A percentile compares a stretch with the other conserved stretches of the same genome.
Conservation (phyloP, 1,140 invertebrate species). For the Cherax destructor region DNA sequence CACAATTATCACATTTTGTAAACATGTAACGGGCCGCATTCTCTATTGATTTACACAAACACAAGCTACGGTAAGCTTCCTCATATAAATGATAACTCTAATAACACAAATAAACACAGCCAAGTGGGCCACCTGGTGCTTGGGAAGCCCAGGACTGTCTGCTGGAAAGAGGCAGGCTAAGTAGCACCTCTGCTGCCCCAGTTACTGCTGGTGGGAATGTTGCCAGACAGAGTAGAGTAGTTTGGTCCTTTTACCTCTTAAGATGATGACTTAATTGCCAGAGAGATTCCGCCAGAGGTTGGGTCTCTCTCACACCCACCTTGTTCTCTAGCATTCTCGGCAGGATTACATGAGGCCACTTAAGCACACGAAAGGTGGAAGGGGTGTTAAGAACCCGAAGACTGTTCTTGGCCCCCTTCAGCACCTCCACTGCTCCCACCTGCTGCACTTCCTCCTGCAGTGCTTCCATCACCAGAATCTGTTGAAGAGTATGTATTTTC, state of each 20-base stretch:
- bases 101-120: conserved; percentile 3
- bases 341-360: conserved; percentile 4
- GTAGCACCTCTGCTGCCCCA: background rate
- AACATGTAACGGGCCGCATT: background rate
- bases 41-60: background rate
- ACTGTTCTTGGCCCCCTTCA: conserved; percentile 10
- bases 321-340: background rate
- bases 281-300: background rate
- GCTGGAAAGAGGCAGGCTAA: conserved; percentile 3
- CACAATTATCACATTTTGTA: background rate
- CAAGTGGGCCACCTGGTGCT: conserved; percentile 5
- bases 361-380: background rate
- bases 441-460: conserved; percentile 19
- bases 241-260: background rate
- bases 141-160: background rate
- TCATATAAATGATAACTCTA: background rate
- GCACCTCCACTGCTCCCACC: conserved; percentile 23
- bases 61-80: background rate
- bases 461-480: conserved; percentile 20
- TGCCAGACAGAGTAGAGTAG: background rate
- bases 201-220: background rate
- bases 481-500: background rate
- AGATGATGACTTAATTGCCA: background rate
- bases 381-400: conserved; percentile 24
- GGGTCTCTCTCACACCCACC: background rate